Base-by-base conservation (phyloP, 2,888 invertebrate genomes). In the Callyntrura sp. region DNA sequence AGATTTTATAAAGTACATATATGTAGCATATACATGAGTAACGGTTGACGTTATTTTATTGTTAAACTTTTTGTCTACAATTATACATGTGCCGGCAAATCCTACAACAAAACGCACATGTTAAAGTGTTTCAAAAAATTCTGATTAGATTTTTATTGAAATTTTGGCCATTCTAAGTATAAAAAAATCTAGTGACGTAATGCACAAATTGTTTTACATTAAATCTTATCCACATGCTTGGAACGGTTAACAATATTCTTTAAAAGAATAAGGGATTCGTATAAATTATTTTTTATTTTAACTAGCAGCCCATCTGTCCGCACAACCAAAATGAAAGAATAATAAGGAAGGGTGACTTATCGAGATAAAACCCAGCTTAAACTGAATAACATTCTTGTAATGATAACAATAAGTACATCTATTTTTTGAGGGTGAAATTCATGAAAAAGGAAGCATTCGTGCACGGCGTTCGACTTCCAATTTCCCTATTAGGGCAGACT, bases 361-460 rank as follows among this genome's bases (percentile, higher is more conserved):
- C 25, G 55, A 48, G 79, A 79, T 79, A 79, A 79, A 79, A n/a
- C 55, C 23, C n/a, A 25, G 79, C 79, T 79, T 79, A 79, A 28
- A 11, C 79, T 57, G 28, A 79, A 79, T 79, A 79, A 48, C 79
- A 28, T 35, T 68, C 35, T 68, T 68, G 68, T 68, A 68, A 68
- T 68, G 68, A 68, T 68, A 68, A 68, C 68, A 68, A 68, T 35
- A 68, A 68, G 68, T 76, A 25, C 11, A 45, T 25, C 48, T 14
- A 76, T 76, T 76, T 73, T 76, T 76, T n/a, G 76, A 76, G 76
- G 76, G 76, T 45, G 48, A 48, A 14, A 35, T 68, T 68, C 28
- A 6, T 6, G 35, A 35, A 35, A 35, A 4, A 35, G 6, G 35
- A 35, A 4, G 35, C 35, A 55, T 55, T 17, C 55, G 14, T 1